These are phyloP conservation scores for Virgularia gustaviana DNA, from an alignment of 92 coral and sea anemone genomes.

Conservation along the genomic window DNA sequence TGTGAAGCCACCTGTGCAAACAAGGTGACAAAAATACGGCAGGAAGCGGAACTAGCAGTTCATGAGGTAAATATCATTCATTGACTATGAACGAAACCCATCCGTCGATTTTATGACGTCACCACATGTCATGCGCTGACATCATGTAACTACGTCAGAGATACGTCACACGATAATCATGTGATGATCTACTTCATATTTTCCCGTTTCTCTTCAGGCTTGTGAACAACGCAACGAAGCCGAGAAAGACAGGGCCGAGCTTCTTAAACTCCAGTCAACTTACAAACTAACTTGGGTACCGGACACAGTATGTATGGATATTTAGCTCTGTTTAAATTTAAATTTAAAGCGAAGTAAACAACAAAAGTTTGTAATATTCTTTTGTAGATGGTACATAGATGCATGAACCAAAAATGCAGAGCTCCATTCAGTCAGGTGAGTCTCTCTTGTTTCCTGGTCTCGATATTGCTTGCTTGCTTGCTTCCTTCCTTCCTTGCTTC, in stretches of 20 bases:
- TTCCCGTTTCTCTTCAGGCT: slow-evolving; percentile 69
- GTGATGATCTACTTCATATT: neutral
- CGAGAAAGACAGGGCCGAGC: slow-evolving; percentile 72
- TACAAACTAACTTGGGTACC: slow-evolving; percentile 94
- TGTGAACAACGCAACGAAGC: slow-evolving; percentile 69
- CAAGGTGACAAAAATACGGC: slow-evolving; percentile 79
- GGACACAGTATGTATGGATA: slow-evolving; percentile 60
- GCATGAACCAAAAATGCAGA: slow-evolving; percentile 80
- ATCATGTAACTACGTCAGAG: too few species aligned
- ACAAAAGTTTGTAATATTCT: neutral
- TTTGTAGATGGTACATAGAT: slow-evolving; percentile 80
- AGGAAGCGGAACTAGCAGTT: slow-evolving; percentile 76
- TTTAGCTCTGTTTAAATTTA: neutral
- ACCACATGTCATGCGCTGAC: neutral
- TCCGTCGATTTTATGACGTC: neutral
- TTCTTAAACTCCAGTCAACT: slow-evolving; percentile 71
- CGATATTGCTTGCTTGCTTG: neutral
- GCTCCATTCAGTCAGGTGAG: slow-evolving; percentile 87
- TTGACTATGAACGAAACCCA: neutral
- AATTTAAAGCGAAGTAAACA: neutral
- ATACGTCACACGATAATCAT: neutral
- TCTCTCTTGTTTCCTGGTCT: neutral
- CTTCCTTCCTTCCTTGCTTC: neutral
- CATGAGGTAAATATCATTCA: slow-evolving; percentile 68
- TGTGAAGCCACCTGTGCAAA: slow-evolving; percentile 90